Base-by-base conservation (phyloP, 2,888 invertebrate genomes). In the Nezara viridula region DNA sequence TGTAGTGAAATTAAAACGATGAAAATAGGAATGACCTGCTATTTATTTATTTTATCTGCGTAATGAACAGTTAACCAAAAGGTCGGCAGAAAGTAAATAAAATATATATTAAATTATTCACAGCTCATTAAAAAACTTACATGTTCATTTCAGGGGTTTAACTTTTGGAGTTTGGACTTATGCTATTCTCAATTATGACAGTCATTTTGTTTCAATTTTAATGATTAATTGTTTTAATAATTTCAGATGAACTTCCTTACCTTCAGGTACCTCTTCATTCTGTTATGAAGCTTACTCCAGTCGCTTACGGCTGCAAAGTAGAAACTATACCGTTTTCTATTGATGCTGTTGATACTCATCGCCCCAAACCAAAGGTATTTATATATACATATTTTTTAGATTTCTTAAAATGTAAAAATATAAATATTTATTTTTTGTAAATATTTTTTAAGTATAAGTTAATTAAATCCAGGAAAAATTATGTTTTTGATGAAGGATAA, bases 261-360 rank as follows among this genome's bases (percentile, higher is more conserved):
- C 94, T 98, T 89, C 95, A 96, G 93, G 98, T 98, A 91, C 98
- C 98, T 14, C 94, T 98, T 90, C 99, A 99, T 94, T 97, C 98
- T 88, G 96, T 99, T 91, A 98, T 99, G 93, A 99, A 99, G 93
- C 94, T 99, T 92, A 99, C 99, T 37, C 99, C 99, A 6, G 97
- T 99, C 52, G 99, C 99, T 55, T 99, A 99, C 93, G 99, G 99
- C 73, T 99, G 99, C 93, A 96, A 98, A 92, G 97, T 98, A 92
- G 99, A 99, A 92, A 96, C 98, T 93, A 97, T 99, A 92, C 95
- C 96, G 92, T 94, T 99, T 91, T 96, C 97, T 73, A 96, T 99
- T 89, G 96, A 96, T 90, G 98, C 99, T 90, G 99, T 99, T 90
- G 98, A 99, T 93, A 99, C 99, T 88, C 99, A 99, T 93, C 95